These are phyloP conservation scores for Cosmorhoe ocellata DNA, from an alignment of 2,888 invertebrate genomes.

Conservation along the genomic window DNA sequence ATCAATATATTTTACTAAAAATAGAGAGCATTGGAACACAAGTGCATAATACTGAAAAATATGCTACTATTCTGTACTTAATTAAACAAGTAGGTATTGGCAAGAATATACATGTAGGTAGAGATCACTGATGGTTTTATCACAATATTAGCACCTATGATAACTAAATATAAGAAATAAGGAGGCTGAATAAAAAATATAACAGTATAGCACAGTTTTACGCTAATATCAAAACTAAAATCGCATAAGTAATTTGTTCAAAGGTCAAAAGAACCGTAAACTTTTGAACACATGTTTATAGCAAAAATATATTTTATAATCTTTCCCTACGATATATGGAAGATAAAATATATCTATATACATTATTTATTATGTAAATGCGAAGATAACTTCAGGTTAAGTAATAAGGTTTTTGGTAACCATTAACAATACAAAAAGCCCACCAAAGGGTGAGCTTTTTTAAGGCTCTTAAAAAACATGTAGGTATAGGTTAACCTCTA, in stretches of 20 bases:
- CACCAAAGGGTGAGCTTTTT: background rate
- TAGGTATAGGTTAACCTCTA: no score
- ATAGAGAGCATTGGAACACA: conserved; percentile 61
- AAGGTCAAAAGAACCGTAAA: background rate
- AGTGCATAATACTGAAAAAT: conserved; percentile 44
- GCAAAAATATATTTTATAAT: background rate
- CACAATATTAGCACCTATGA: conserved; percentile 58
- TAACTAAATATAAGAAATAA: conserved; percentile 11
- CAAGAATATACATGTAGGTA: conserved; percentile 52
- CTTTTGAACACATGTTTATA: background rate
- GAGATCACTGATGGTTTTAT: conserved; percentile 59
- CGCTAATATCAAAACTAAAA: background rate
- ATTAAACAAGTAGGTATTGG: conserved; percentile 43
- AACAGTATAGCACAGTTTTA: background rate
- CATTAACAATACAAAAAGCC: background rate
- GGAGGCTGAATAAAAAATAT: background rate
- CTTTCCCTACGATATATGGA: background rate
- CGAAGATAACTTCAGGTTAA: background rate
- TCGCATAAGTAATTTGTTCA: background rate
- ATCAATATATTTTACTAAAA: conserved; percentile 22
- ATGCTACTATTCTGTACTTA: conserved; percentile 56
- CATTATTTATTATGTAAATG: background rate
- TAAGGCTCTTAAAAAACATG: background rate
- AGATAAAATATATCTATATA: background rate
- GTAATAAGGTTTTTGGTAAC: background rate